These are phyloP conservation scores for Muscicapa comitata DNA, from an alignment of 2,797 vertebrate genomes.

Conservation along the genomic window DNA sequence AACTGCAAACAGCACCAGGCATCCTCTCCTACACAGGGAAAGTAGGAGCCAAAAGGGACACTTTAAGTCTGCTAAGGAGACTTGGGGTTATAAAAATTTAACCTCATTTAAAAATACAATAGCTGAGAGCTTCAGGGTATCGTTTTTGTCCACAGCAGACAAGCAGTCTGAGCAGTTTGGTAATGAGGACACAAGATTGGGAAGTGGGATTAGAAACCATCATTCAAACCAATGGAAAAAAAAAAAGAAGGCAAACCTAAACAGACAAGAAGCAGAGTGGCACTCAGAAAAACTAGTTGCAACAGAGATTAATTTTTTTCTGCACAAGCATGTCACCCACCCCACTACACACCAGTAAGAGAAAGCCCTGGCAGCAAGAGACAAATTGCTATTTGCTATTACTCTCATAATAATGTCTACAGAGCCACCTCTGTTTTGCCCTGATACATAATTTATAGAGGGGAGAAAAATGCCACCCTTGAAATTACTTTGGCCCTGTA, in stretches of 20 bases:
- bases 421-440: not conserved
- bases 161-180: not conserved
- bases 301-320: not conserved
- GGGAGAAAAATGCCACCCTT: not conserved
- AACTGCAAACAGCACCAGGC: not conserved
- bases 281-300: not conserved
- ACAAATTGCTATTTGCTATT: not conserved
- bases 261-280: not conserved
- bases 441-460: not conserved
- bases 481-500: conserved; percentile 46
- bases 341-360: not conserved
- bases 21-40: not conserved
- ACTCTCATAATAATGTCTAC: not conserved
- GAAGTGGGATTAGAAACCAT: not conserved
- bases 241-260: not conserved
- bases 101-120: not conserved
- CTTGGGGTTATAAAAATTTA: not conserved
- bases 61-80: not conserved
- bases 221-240: not conserved
- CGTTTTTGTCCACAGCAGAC: not conserved
- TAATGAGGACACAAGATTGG: not conserved
- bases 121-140: not conserved
- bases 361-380: not conserved
- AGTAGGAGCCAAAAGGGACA: not conserved
- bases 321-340: not conserved